These are phyloP conservation scores for Hipposideros armiger DNA, from an alignment of 2,113 vertebrate genomes.

Conservation along the genomic window DNA sequence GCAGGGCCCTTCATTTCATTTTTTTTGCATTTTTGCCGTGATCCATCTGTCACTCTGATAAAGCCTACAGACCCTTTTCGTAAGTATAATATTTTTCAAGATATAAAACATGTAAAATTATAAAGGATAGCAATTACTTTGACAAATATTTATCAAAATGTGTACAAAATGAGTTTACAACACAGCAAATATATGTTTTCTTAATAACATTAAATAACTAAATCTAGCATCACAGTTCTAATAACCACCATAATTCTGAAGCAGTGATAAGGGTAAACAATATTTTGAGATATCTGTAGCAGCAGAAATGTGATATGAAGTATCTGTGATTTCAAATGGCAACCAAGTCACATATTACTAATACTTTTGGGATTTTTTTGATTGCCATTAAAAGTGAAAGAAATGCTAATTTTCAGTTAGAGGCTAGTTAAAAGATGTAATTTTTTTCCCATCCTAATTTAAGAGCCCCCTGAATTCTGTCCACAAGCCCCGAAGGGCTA, in stretches of 20 bases:
- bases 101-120: background rate
- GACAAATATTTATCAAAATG: background rate
- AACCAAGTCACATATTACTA: background rate
- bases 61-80: background rate
- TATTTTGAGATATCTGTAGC: background rate
- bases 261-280: background rate
- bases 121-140: background rate
- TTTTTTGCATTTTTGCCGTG: background rate
- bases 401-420: background rate
- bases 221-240: background rate
- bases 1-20: background rate
- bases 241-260: background rate
- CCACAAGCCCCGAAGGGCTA: background rate
- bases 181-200: background rate
- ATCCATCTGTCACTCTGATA: background rate
- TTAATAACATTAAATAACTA: background rate
- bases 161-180: background rate
- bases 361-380: background rate
- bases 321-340: background rate
- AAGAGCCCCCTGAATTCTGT: background rate
- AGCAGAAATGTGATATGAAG: slow-evolving; percentile 14
- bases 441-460: background rate
- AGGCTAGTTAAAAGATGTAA: background rate
- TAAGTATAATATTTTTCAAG: background rate
- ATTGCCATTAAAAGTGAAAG: background rate